Conservation (phyloP, 1,140 invertebrate genomes). For the Potamilus streckersoni region DNA sequence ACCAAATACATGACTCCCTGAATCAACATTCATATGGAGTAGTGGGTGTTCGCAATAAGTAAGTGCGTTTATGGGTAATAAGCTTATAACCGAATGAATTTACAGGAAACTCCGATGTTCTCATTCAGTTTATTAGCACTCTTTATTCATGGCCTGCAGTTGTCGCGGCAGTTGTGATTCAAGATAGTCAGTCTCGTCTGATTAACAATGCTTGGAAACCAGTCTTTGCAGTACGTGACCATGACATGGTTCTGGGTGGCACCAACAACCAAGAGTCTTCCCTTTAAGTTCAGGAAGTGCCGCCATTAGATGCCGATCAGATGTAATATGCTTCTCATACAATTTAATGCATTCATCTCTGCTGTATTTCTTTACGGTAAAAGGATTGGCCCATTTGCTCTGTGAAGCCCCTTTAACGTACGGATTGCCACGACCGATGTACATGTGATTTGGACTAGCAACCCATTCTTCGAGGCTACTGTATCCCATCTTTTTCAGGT, state of each 20-base stretch:
- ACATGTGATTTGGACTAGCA: slow-evolving; percentile 28
- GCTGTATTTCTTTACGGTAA: slow-evolving; percentile 17
- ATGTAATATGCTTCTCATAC: slow-evolving; percentile 32
- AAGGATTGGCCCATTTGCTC: slow-evolving; percentile 43
- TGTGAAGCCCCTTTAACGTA: slow-evolving; percentile 37
- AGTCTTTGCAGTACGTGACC: slow-evolving; percentile 30
- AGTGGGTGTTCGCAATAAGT: too few relatives aligned
- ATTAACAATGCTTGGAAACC: slow-evolving; percentile 8
- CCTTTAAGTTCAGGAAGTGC: slow-evolving; percentile 37
- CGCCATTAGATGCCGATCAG: slow-evolving; percentile 24
- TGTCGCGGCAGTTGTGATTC: too few relatives aligned
- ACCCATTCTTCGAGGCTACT: slow-evolving; percentile 36
- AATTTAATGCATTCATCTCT: slow-evolving; percentile 17
- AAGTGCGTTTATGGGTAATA: too few relatives aligned
- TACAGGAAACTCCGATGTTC: too few relatives aligned
- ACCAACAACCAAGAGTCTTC: slow-evolving; percentile 42
- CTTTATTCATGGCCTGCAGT: too few relatives aligned
- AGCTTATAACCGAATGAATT: too few relatives aligned
- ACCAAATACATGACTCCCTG: too few relatives aligned
- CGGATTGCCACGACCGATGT: slow-evolving; percentile 40
- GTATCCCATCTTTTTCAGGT: slow-evolving; percentile 30
- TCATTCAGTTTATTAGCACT: too few relatives aligned
- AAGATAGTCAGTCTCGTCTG: neutral
- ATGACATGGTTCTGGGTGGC: slow-evolving; percentile 38
- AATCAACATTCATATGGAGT: too few relatives aligned